These are phyloP conservation scores for Pangasius mekongensis DNA, from an alignment of 2,797 vertebrate species.

Conservation along the genomic window DNA sequence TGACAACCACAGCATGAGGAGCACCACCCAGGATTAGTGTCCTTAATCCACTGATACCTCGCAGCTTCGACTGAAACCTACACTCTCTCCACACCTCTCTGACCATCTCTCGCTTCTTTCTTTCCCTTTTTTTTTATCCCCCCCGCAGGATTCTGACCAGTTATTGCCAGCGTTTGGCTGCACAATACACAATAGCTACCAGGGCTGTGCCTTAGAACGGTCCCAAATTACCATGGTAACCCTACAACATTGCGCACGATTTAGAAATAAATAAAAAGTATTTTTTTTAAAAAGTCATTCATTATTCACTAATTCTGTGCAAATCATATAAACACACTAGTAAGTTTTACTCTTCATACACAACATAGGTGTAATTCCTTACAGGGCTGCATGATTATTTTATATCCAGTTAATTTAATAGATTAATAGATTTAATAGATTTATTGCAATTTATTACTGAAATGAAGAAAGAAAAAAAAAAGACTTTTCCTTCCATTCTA, in stretches of 20 bases:
- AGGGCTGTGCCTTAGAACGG: not conserved
- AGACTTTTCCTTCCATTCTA: not conserved
- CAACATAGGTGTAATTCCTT: not conserved
- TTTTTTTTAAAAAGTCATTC: not conserved
- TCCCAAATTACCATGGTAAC: not conserved
- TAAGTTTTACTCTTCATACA: not conserved
- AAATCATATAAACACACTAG: not conserved
- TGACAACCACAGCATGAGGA: conserved; percentile 32
- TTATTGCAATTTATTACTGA: not conserved
- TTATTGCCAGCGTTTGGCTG: not conserved
- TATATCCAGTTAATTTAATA: not conserved
- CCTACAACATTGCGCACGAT: not conserved
- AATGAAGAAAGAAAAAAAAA: not conserved
- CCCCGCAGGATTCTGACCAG: not conserved
- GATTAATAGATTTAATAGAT: too few species aligned
- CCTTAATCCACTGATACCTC: conserved; percentile 25
- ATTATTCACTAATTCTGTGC: not conserved
- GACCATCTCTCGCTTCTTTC: not conserved
- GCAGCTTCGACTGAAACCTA: conserved; percentile 12
- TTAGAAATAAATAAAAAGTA: not conserved
- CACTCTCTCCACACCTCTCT: not conserved
- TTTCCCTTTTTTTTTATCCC: too few species aligned
- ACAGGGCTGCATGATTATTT: not conserved
- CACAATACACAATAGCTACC: not conserved
- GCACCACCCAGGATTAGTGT: conserved; percentile 29